A percentile compares a stretch with the other conserved stretches of the same genome.
phyloP scores from a whole-genome alignment of 1,140 invertebrate species.

The Solen grandis region DNA sequence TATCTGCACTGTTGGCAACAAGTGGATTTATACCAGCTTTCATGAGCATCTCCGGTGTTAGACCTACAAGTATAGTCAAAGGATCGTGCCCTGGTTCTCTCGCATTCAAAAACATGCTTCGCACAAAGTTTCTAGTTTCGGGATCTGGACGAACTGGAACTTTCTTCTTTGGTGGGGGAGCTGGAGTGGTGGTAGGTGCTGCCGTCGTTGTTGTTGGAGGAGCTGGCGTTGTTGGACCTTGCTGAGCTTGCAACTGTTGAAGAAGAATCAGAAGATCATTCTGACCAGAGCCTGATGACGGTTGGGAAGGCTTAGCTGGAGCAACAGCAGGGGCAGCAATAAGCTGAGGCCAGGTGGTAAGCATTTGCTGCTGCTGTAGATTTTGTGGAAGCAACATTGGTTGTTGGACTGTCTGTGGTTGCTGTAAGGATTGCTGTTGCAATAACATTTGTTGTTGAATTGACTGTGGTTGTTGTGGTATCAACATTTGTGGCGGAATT shows the following conservation, averaged over 20 bases:
- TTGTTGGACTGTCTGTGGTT: neutral
- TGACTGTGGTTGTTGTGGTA: constrained; percentile 11
- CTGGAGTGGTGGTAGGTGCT: neutral
- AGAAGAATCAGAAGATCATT: constrained; percentile 6
- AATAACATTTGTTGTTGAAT: neutral
- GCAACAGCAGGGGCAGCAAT: neutral
- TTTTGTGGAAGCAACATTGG: neutral
- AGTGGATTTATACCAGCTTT: constrained; percentile 47
- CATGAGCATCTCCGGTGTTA: constrained; percentile 54
- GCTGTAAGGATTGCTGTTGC: neutral
- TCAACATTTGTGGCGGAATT: neutral
- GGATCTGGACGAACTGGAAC: constrained; percentile 44
- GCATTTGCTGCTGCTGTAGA: neutral
- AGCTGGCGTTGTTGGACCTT: neutral
- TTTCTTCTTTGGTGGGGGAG: constrained; percentile 17
- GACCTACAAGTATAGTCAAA: constrained; percentile 46
- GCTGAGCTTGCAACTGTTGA: constrained; percentile 11
- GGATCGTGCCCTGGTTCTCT: constrained; percentile 37
- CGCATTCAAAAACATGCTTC: constrained; percentile 50
- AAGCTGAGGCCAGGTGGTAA: too few relatives aligned
- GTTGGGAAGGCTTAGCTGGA: too few relatives aligned
- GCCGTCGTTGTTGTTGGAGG: neutral
- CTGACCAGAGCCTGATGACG: too few relatives aligned
- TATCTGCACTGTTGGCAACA: constrained; percentile 52
- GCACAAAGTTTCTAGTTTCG: constrained; percentile 30